Evolutionary conservation across 1,140 invertebrate species (phyloP).

Genomic region (Drosophila persimilis): DNA sequence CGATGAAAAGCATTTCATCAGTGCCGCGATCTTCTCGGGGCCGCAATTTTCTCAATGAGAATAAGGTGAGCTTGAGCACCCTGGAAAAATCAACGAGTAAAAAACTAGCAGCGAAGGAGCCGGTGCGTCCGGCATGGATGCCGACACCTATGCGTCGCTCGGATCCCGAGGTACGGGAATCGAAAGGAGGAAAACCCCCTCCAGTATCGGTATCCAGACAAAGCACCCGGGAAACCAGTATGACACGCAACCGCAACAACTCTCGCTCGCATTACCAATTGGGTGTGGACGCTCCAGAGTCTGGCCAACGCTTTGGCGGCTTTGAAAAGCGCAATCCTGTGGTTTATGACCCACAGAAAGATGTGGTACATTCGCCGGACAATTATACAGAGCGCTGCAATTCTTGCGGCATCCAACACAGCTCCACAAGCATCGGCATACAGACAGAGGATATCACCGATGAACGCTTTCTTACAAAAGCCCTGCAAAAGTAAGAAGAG

Average conservation of each 20-base stretch:
- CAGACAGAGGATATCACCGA: slow-evolving; percentile 79
- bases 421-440: slow-evolving; percentile 56
- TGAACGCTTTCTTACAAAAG: slow-evolving; percentile 66
- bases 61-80: slow-evolving; percentile 72
- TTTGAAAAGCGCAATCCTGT: slow-evolving; percentile 10
- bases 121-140: slow-evolving; percentile 65
- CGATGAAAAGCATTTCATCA: slow-evolving; percentile 73
- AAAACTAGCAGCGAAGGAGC: slow-evolving; percentile 63
- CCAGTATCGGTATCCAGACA: background rate
- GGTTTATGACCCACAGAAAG: slow-evolving; percentile 9
- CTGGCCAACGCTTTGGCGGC: slow-evolving; percentile 18
- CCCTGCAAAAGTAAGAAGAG: slow-evolving; percentile 57
- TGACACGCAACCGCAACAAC: slow-evolving; percentile 21
- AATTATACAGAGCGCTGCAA: slow-evolving; percentile 34
- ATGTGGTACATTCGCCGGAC: slow-evolving; percentile 3
- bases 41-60: slow-evolving; percentile 75
- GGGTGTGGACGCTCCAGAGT: slow-evolving; percentile 4
- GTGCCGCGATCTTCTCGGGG: slow-evolving; percentile 65
- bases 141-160: slow-evolving; percentile 46
- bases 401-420: slow-evolving; percentile 54
- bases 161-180: slow-evolving; percentile 32
- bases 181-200: slow-evolving; percentile 24
- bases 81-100: slow-evolving; percentile 66
- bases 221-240: slow-evolving; percentile 11
- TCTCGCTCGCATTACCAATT: slow-evolving; percentile 37